Base-by-base conservation (phyloP, 2,888 invertebrate species). In the Chymomyza fuscimana region DNA sequence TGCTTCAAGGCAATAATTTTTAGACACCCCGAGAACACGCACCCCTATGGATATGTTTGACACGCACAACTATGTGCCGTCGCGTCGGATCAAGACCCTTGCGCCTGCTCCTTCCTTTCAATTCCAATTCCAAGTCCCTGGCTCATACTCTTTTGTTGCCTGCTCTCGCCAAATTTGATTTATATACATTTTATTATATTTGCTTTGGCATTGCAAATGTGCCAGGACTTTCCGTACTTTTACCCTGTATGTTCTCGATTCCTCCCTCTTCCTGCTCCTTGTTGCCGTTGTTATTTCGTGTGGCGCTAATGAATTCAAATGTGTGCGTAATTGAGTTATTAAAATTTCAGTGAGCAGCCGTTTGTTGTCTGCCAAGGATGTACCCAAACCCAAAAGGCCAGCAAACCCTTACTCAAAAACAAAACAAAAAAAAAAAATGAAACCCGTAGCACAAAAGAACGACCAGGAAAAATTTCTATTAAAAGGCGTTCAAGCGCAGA, bases 301-400 rank as follows among this genome's bases (percentile, higher is more conserved):
- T 73, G 77, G 74, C 85, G 80, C 87, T 89, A 90, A 89, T 90
- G 85, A 89, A 89, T 88, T 89, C 90, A 90, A 90, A 89, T 89
- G 83, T 86, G 89, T 88, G 86, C 86, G 81, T 89, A 89, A 89
- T 89, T 89, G 90, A 89, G 89, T 89, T 89, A 89, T 89, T 89
- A 89, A 88, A 87, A 82, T 88, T 88, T 88, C 83, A 82, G 79
- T 78, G 80, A 77, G 61, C 71, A 68, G 56, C 61, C 59, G 59
- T n/a, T 60, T 51, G n/a, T 59, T 50, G 10, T 22, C 51, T 52
- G 50, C 52, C 54, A 51, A 16, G 51, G 9, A 15, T 32, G 32
- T 32, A 7, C 32, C 32, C 32, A 7, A 1, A 32, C 32, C 32
- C 32, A 32, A 32, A 46, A 46, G 40, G 40, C 40, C 40, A 12